Evolutionary conservation across 2,113 vertebrate species (phyloP).

Genomic region (Cepphus grylle): DNA sequence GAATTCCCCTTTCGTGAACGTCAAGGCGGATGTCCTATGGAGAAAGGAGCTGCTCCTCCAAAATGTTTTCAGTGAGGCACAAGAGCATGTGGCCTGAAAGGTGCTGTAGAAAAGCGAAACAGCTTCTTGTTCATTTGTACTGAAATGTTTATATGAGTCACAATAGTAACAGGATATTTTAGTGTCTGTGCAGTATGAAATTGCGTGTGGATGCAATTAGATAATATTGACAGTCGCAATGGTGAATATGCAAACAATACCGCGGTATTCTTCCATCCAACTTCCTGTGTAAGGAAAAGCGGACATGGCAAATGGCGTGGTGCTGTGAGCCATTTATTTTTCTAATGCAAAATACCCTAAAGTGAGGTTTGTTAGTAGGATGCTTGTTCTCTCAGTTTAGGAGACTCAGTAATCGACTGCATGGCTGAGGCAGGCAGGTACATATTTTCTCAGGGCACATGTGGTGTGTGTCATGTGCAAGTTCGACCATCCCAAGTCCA

Average conservation of each 20-base stretch:
- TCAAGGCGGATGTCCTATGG: neutral
- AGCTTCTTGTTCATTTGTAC: slow-evolving; percentile 15
- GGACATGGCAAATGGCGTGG: neutral
- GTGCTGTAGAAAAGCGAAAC: neutral
- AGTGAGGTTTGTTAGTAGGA: neutral
- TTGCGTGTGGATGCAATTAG: neutral
- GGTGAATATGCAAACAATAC: neutral
- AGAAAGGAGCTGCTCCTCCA: neutral
- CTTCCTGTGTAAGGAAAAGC: neutral
- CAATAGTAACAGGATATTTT: neutral
- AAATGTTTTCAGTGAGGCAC: neutral
- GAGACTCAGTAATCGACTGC: neutral
- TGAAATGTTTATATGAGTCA: neutral
- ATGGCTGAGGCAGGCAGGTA: neutral
- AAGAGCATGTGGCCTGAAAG: neutral
- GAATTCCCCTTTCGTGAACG: neutral
- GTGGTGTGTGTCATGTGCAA: neutral
- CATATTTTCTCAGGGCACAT: neutral
- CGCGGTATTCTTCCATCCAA: neutral
- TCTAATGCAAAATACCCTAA: neutral
- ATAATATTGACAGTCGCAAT: neutral
- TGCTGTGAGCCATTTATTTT: neutral
- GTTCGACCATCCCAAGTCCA: neutral
- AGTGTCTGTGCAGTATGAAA: neutral
- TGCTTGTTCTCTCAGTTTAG: neutral